Evolutionary conservation across 2,113 vertebrate species (phyloP), one percentile per base, ranked within the genome.

Genomic region (Saccopteryx leptura): DNA sequence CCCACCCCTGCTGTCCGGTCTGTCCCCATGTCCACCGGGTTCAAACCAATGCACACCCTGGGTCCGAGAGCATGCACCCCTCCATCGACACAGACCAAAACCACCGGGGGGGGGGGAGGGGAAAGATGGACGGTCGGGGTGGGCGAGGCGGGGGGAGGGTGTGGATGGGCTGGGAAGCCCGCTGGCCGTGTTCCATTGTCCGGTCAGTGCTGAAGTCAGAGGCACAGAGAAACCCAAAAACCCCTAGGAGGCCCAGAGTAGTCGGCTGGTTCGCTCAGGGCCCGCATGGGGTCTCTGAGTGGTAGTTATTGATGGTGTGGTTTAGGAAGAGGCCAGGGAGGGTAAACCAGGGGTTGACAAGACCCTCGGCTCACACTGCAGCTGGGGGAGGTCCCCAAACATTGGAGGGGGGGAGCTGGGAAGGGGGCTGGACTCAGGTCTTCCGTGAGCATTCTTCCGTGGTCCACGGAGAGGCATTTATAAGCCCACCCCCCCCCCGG

Each of bases 271-370:
- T 91, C 93, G 79, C 93, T 21, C 58, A 6, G 39, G 68, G 23
- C 78, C 96, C 48, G 56, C 26, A 5, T 21, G 14, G 72, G 83
- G 72, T 84, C 93, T 95, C 5, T 0, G 4, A 94, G 50, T 0
- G 15, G 75, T n/a, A 1, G 71, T 81, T 94, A 95, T 90, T 90
- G 83, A 97, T 88, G 68, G 60, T 84, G 91, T 95, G 94, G 94
- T 95, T 95, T 68, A 91, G 66, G 39, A 89, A 92, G 93, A 88
- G 79, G 79, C 88, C 58, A 39, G 72, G 10, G 69, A 81, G 84
- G 76, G 39, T 54, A 71, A 92, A 33, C 68, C 75, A 15, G 60
- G 15, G 56, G 82, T 68, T 85, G 74, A 80, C 75, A 94, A 60
- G 56, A 88, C 91, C 75, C 91, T 93, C 11, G 12, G 85, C 85